A percentile compares a stretch with the other conserved stretches of the same genome.
phyloP scores from a whole-genome alignment of 2,888 invertebrate species.

The Mythimna pallens region DNA sequence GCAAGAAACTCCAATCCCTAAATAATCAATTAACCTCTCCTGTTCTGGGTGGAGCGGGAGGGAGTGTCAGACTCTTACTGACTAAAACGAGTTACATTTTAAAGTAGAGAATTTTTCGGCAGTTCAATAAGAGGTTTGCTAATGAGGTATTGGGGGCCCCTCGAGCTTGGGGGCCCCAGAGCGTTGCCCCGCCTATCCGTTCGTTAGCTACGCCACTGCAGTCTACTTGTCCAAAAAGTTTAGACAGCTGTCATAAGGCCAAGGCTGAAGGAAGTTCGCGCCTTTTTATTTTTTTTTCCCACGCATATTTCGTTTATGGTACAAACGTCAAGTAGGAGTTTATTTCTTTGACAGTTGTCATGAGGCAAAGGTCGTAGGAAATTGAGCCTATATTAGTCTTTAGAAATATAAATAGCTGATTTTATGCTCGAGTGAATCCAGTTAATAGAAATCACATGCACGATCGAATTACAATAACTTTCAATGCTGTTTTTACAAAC shows the following conservation, averaged over 20 bases:
- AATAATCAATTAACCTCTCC: too few species aligned
- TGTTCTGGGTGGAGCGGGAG: too few species aligned
- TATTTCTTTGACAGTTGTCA: constrained; percentile 22
- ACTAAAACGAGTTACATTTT: too few species aligned
- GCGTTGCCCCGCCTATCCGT: too few species aligned
- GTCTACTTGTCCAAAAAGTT: neutral
- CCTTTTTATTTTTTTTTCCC: constrained; percentile 7
- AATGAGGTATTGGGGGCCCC: too few species aligned
- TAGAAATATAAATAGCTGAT: neutral
- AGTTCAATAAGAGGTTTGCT: too few species aligned
- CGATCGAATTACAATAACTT: too few species aligned
- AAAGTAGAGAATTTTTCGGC: too few species aligned
- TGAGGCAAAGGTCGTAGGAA: neutral
- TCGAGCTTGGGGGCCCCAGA: neutral
- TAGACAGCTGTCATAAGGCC: constrained; percentile 10
- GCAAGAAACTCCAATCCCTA: too few species aligned
- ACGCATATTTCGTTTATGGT: neutral
- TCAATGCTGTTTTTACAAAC: too few species aligned
- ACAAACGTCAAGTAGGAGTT: neutral
- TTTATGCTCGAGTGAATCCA: constrained; percentile 8
- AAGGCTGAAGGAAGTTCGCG: neutral
- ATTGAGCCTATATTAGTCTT: constrained; percentile 10
- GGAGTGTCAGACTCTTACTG: too few species aligned
- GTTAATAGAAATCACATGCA: constrained; percentile 1
- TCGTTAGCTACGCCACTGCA: neutral